Base-by-base conservation (phyloP, 2,888 invertebrate species). In the Melinaea menophilus region DNA sequence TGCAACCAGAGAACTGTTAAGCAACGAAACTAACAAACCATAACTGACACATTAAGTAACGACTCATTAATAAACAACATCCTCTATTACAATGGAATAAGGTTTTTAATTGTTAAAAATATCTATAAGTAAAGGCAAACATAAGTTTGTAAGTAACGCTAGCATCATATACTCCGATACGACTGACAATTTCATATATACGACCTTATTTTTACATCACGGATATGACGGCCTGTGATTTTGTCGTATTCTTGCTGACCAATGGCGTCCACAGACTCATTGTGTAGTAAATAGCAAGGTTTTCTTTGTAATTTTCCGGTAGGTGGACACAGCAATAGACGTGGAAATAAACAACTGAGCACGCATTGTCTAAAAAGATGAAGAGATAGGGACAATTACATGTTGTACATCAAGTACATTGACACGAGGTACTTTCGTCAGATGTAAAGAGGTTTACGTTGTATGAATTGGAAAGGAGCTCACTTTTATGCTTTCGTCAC, bases 261-360 rank as follows among this genome's bases (percentile, higher is more conserved):
- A 77, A 78, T 76, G 69, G 71, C 73, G 70, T 64, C 62, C 66
- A 65, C 66, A 74, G 73, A 72, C 76, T 73, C 74, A 73, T 72
- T 64, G 70, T 65, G 62, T 61, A 61, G 60, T 69, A 71, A 69
- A 70, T 71, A 72, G 69, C 73, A 77, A 76, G 71, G 72, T 78
- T 78, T 77, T 78, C 78, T 75, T 77, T 80, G 85, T 84, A 88
- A 88, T 88, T 88, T 88, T 88, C 84, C 87, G 82, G 86, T 86
- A 80, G 76, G 77, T 82, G 84, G 79, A 73, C 79, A 74, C 78
- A 78, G 84, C 84, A 87, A 86, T 87, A 78, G 84, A 73, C 75
- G 80, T 82, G 76, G 79, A 74, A 76, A 80, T 79, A 80, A 82
- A 83, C 82, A 84, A 82, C 82, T 71, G 71, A 69, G 66, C 69